Evolutionary conservation across 1,140 invertebrate genomes (phyloP).

Genomic region (Drosophila fuyamai): DNA sequence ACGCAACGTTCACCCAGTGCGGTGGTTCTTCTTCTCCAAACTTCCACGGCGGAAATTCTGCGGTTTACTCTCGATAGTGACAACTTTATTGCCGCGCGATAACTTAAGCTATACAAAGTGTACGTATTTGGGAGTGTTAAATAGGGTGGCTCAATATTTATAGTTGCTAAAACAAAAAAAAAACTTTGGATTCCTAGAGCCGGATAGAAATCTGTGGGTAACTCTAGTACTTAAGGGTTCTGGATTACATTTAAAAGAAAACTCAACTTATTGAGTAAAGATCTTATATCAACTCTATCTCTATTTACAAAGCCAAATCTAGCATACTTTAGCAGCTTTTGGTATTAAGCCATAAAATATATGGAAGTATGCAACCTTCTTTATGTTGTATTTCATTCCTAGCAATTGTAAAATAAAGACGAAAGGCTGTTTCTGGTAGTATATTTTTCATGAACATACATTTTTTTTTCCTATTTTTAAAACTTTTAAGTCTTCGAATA

Average conservation of each 20-base stretch:
- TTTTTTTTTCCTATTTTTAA: too few relatives aligned
- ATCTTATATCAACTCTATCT: not conserved
- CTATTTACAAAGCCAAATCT: not conserved
- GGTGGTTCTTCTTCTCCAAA: constrained; percentile 25
- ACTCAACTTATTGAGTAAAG: not conserved
- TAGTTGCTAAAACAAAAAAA: not conserved
- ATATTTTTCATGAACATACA: too few relatives aligned
- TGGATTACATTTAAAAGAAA: not conserved
- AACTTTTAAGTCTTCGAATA: not conserved
- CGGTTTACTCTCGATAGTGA: constrained; percentile 1
- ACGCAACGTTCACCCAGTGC: constrained; percentile 38
- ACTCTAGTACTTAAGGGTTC: not conserved
- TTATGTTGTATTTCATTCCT: not conserved
- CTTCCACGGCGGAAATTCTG: not conserved
- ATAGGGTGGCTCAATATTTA: constrained; percentile 16
- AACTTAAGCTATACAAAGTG: constrained; percentile 71
- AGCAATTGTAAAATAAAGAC: not conserved
- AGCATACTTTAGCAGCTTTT: not conserved
- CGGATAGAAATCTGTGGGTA: not conserved
- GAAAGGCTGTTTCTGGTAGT: not conserved
- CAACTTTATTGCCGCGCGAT: constrained; percentile 43
- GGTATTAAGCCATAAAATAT: not conserved
- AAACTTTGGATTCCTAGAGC: not conserved
- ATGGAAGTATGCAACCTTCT: too few relatives aligned
- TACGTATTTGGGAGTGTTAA: constrained; percentile 33